Percentiles rank a stretch among this genome's conserved stretches.
Evolutionary conservation across 2,888 invertebrate genomes (phyloP).

Genomic region (Brachycybe producta): DNA sequence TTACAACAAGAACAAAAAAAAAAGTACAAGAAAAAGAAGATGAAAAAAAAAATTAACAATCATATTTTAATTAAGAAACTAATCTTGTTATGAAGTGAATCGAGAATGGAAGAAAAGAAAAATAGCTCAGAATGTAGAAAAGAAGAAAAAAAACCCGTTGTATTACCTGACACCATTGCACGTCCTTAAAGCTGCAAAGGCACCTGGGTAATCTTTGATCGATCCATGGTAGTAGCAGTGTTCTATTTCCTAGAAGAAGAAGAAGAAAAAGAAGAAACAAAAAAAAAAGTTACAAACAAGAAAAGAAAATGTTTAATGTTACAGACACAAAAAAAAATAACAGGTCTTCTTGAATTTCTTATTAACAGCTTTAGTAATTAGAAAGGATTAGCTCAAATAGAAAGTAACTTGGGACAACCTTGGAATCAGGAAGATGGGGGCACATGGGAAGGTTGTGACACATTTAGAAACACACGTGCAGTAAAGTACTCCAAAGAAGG

Average conservation of each 20-base stretch:
- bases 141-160: conserved; percentile 2
- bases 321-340: not conserved
- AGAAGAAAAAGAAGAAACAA: not conserved
- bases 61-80: not conserved
- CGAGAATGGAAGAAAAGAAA: not conserved
- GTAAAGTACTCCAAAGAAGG: too few species aligned
- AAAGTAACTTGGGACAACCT: too few species aligned
- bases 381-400: too few species aligned
- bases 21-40: conserved; percentile 11
- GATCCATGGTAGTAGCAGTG: conserved; percentile 98
- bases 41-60: conserved; percentile 1
- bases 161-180: conserved; percentile 76
- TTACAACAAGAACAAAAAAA: conserved; percentile 4
- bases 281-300: not conserved
- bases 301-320: not conserved
- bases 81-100: conserved; percentile 2
- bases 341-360: too few species aligned
- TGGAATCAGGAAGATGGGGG: too few species aligned
- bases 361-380: too few species aligned
- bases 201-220: conserved; percentile 91
- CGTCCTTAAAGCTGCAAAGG: conserved; percentile 92
- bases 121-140: not conserved
- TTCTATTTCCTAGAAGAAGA: conserved; percentile 66
- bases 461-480: too few species aligned
- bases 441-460: too few species aligned